Base-by-base conservation (phyloP, 2,113 vertebrate species). In the Labeo rohita region DNA sequence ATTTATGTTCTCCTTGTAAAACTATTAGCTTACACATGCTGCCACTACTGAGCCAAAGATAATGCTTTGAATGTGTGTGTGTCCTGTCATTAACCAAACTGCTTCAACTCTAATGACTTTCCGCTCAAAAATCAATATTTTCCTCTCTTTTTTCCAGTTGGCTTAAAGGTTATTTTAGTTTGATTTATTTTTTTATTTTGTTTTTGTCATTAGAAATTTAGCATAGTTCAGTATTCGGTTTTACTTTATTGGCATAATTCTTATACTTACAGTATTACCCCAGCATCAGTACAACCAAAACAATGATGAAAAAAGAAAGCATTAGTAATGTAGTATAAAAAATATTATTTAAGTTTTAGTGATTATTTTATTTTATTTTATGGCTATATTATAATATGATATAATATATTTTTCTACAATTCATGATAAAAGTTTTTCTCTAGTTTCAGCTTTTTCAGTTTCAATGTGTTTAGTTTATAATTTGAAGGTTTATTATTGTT, bases 41-140 rank as follows among this genome's bases (percentile, higher is more conserved):
- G 36, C 23, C 23, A 49, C 43, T 28, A 9, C 65, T 80, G 56
- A 49, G 79, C 11, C 21, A 18, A 16, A 65, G 43, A 49, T n/a
- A 65, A 28, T 80, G 43, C 59, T 80, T 80, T 65, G 79, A 68
- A 52, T 82, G 15, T 65, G 47, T 84, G 15, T 74, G 47, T 76
- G 85, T 39, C 39, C 70, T 72, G 23, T 21, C 47, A 81, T 85
- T 87, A 87, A 85, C 88, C 85, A 85, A 56, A 72, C 66, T 87
- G 88, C 88, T 87, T 85, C 23, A 52, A 45, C 47, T 65, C 84
- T 77, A 81, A 77, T 79, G 73, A 65, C 52, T 79, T 89, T 85
- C 83, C 78, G 77, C 79, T 87, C 73, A 47, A 23, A 59, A 77
- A 10, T n/a, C 15, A 2, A 28, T 49, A 4, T 16, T 18, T 68